Evolutionary conservation across 2,888 invertebrate species (phyloP), one percentile per base, ranked within the genome.

Genomic region (Teinopalpus imperialis): DNA sequence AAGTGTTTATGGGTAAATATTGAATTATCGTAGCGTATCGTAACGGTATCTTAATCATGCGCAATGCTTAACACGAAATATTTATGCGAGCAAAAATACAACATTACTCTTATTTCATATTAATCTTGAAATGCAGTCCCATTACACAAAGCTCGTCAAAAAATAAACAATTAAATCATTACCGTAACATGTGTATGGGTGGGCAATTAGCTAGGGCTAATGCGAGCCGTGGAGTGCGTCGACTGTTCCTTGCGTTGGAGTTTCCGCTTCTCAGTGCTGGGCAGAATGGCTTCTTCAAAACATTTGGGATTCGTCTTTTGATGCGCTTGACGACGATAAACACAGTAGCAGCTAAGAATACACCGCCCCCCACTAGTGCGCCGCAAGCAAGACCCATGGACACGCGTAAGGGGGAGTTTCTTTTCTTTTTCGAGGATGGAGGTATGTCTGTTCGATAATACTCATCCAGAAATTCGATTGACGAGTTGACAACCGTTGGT

Each of bases 281-380:
- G 53, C 83, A 88, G 62, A 85, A 86, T 1, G 80, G 85, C 60
- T 80, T 91, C 81, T 75, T 91, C 2, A 87, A 55, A 61, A 87
- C 53, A 10, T 81, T 80, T 0, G 86, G 81, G 1, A 87, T 82
- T 13, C 86, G 64, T 2, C 83, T 66, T 13, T 87, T 64, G 1
- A 79, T 72, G 12, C 77, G 69, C 48, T 83, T 85, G 0, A 93
- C 93, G 9, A 94, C 90, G 1, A 94, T 76, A 0, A 93, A 91
- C 5, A 92, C 91, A 45, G 92, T 91, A 1, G 90, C 87, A 23
- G 92, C 83, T 71, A 92, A 59, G 87, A 92, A 54, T 76, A 91
- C 77, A 69, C 92, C 59, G 74, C 92, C 66, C 72, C 93, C 69
- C 73, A 82, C 75, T 1, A 86, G 41, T 0, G 76, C 87, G 0